A percentile compares a stretch with the other conserved stretches of the same genome.
phyloP scores from a whole-genome alignment of 1,140 invertebrate genomes.

The Gryllus bimaculatus region DNA sequence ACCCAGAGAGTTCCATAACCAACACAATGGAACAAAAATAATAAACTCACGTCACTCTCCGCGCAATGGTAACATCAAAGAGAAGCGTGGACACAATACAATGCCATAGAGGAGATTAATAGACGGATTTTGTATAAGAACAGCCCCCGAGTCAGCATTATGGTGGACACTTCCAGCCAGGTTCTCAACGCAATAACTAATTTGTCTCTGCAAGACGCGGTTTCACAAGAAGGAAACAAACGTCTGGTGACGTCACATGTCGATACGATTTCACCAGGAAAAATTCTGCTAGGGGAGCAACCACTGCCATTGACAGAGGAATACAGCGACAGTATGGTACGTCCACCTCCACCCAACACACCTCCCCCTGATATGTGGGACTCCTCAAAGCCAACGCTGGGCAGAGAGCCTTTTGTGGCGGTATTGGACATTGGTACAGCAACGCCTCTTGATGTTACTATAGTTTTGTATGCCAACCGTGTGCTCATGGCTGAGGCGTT shows the following conservation, averaged over 20 bases:
- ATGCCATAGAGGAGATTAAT: no score
- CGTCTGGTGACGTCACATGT: no score
- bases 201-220: background rate
- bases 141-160: background rate
- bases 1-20: no score
- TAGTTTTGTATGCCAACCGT: background rate
- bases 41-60: no score
- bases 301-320: no score
- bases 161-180: background rate
- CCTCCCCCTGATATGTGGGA: background rate
- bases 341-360: background rate
- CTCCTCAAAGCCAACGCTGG: background rate
- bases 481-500: background rate
- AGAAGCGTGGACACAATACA: no score
- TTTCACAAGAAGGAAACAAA: no score
- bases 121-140: no score
- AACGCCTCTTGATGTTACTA: background rate
- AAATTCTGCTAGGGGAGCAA: no score
- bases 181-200: background rate
- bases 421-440: background rate
- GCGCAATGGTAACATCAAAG: no score
- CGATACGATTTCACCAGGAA: no score
- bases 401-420: background rate
- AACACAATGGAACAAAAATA: no score
- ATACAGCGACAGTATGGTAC: background rate